phyloP scores from a whole-genome alignment of 2,888 invertebrate genomes.

The Xylophagus ater region DNA sequence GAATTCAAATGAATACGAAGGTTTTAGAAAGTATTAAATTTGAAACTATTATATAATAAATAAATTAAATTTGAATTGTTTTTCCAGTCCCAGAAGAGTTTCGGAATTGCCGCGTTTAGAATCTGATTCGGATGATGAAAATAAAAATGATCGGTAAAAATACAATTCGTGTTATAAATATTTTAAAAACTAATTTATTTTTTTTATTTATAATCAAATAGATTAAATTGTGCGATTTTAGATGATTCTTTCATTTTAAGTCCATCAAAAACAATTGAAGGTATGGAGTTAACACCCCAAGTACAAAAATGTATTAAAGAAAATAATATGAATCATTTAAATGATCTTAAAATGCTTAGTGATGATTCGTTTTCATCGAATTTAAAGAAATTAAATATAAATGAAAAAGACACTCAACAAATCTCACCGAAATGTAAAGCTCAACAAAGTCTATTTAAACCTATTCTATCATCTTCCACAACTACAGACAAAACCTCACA shows the following conservation, averaged over 20 bases:
- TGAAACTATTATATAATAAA: conserved; percentile 1
- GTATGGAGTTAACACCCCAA: background rate
- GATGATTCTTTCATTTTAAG: conserved; percentile 35
- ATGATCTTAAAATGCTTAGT: background rate
- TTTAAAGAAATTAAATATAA: conserved; percentile 29
- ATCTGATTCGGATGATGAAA: conserved; percentile 30
- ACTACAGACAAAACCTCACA: too few relatives aligned
- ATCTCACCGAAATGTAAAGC: too few relatives aligned
- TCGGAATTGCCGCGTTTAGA: conserved; percentile 31
- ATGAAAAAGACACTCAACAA: conserved; percentile 16
- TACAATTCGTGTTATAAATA: background rate
- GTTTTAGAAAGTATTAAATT: too few relatives aligned
- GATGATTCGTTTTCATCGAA: conserved; percentile 24
- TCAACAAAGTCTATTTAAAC: background rate
- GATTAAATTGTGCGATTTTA: conserved; percentile 34
- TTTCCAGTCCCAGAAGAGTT: conserved; percentile 30
- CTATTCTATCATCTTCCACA: background rate
- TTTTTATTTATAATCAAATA: conserved; percentile 11
- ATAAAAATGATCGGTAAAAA: conserved; percentile 26
- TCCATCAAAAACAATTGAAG: conserved; percentile 20
- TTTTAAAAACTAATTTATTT: too few relatives aligned
- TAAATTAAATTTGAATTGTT: too few relatives aligned
- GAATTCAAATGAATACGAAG: too few relatives aligned
- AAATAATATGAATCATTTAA: too few relatives aligned
- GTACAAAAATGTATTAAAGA: too few relatives aligned